A percentile compares a stretch with the other conserved stretches of the same genome.
Conservation (phyloP, 2,888 invertebrate species). For the Stenichneumon culpator region DNA sequence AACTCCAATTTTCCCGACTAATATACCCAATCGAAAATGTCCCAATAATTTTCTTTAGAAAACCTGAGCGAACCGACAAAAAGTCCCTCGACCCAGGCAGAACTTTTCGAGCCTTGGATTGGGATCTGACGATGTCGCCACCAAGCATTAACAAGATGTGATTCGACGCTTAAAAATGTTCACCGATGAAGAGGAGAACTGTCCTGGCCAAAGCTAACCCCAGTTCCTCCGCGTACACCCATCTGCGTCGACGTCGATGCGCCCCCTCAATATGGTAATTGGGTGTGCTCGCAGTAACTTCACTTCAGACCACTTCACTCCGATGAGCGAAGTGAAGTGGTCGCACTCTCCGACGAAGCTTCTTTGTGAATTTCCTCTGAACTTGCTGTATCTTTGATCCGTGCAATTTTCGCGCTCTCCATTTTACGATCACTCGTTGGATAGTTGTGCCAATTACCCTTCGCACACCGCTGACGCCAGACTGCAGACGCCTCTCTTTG, state of each 20-base stretch:
- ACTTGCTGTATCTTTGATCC: neutral
- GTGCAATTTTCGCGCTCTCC: neutral
- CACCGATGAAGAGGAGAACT: neutral
- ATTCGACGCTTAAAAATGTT: no score
- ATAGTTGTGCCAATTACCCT: slow-evolving; percentile 57
- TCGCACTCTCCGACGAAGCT: neutral
- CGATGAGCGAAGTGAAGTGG: neutral
- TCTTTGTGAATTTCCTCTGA: neutral
- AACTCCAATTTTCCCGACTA: neutral
- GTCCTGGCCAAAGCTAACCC: neutral
- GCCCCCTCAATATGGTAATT: neutral
- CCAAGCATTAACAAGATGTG: no score
- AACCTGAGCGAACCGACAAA: neutral
- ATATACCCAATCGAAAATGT: neutral
- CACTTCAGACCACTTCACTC: neutral
- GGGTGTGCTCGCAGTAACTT: neutral
- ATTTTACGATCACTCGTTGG: slow-evolving; percentile 42
- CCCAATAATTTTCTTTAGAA: neutral
- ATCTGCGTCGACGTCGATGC: neutral
- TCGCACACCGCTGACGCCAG: slow-evolving; percentile 17
- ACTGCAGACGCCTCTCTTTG: neutral
- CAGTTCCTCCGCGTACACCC: neutral
- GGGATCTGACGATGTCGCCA: neutral
- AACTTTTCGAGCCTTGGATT: neutral
- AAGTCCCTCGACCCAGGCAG: neutral